Percentiles rank a stretch among this genome's conserved stretches.
Evolutionary conservation across 2,888 invertebrate genomes (phyloP).

Genomic region (Lomographa bimaculata): DNA sequence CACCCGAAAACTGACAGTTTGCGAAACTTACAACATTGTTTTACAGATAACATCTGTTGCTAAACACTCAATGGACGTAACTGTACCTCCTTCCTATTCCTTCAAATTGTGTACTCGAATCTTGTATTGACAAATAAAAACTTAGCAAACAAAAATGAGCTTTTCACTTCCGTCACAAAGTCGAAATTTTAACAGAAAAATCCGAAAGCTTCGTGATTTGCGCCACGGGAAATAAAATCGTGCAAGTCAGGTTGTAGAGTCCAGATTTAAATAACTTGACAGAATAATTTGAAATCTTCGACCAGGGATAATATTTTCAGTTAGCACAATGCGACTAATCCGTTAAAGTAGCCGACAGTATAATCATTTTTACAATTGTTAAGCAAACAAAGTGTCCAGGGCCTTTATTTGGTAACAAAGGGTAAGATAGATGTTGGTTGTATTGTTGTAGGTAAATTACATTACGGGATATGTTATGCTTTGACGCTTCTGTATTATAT

Average conservation of each 20-base stretch:
- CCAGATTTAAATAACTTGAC: too few relatives aligned
- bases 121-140: slow-evolving; percentile 27
- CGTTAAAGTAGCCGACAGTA: slow-evolving; percentile 77
- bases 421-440: slow-evolving; percentile 46
- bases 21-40: slow-evolving; percentile 72
- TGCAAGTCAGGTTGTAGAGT: too few relatives aligned
- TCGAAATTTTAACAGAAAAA: background rate
- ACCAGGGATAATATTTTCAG: slow-evolving; percentile 39
- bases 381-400: slow-evolving; percentile 63
- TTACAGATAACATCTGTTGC: slow-evolving; percentile 74
- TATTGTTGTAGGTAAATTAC: slow-evolving; percentile 65
- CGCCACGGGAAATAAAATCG: background rate
- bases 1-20: slow-evolving; percentile 51
- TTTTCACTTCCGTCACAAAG: background rate
- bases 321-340: slow-evolving; percentile 69
- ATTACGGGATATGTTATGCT: slow-evolving; percentile 59
- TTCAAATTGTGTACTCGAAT: slow-evolving; percentile 45
- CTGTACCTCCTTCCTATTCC: slow-evolving; percentile 68
- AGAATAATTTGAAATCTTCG: slow-evolving; percentile 2
- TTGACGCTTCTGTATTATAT: slow-evolving; percentile 60
- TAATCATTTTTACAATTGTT: slow-evolving; percentile 61
- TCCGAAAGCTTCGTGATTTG: background rate
- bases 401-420: slow-evolving; percentile 61
- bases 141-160: slow-evolving; percentile 4
- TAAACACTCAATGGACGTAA: slow-evolving; percentile 72